phyloP scores from a whole-genome alignment of 2,113 vertebrate genomes.

The human region DNA sequence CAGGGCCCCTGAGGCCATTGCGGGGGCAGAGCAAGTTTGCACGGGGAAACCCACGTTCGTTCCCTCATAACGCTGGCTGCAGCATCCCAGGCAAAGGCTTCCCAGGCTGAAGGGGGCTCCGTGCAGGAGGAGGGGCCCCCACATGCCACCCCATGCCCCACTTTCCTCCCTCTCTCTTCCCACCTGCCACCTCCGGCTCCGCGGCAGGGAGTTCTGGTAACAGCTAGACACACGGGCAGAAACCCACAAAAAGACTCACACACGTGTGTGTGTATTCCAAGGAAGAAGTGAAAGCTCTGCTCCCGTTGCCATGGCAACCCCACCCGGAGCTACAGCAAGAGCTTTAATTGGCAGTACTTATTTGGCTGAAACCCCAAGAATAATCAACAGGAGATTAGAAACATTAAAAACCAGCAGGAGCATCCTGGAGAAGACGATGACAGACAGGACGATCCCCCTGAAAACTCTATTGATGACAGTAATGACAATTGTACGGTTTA shows the following conservation, averaged over 20 bases:
- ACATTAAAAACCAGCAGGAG: constrained; percentile 83
- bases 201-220: neutral
- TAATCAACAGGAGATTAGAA: constrained; percentile 85
- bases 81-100: accelerated
- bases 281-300: constrained; percentile 40
- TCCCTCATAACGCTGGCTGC: accelerated
- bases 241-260: neutral
- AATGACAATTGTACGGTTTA: accelerated
- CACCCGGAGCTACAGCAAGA: constrained; percentile 39
- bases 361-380: constrained; percentile 84
- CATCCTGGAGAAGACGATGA: constrained; percentile 56
- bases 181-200: neutral
- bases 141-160: accelerated
- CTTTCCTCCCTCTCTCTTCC: neutral
- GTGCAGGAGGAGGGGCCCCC: accelerated
- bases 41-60: accelerated
- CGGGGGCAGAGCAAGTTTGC: neutral
- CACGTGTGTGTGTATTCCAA: neutral
- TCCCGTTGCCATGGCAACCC: constrained; percentile 81
- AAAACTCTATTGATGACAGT: neutral
- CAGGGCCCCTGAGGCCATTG: neutral
- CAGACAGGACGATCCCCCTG: constrained; percentile 74
- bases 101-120: neutral
- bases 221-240: neutral
- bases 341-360: constrained; percentile 84